Evolutionary conservation across 2,797 vertebrate species (phyloP).

Genomic region (Rhincodon typus): DNA sequence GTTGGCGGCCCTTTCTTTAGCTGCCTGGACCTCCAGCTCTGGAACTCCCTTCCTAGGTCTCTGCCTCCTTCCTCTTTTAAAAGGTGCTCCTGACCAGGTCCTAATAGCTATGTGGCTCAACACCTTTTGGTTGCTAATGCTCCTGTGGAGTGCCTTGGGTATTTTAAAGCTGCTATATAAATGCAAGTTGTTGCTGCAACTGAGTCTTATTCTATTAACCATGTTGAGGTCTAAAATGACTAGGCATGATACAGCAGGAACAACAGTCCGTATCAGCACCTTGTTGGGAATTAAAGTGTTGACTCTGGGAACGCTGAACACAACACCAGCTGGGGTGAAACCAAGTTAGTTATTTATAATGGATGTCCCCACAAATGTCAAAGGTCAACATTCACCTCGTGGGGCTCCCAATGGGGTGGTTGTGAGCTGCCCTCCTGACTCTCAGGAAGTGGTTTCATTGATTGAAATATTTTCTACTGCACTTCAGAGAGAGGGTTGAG

Average conservation of each 20-base stretch:
- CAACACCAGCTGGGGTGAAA: background rate
- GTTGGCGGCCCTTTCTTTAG: too few species aligned
- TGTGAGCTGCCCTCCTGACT: too few species aligned
- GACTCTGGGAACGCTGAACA: background rate
- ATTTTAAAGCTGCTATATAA: background rate
- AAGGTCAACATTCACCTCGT: background rate
- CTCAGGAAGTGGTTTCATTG: too few species aligned
- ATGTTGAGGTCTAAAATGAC: too few species aligned
- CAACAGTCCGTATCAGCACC: background rate
- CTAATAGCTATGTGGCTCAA: too few species aligned
- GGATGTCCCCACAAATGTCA: too few species aligned
- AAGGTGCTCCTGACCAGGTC: too few species aligned
- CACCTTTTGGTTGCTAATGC: too few species aligned
- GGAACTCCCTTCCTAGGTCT: too few species aligned
- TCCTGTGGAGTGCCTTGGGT: background rate
- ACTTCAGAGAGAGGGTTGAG: background rate
- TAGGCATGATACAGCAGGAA: background rate
- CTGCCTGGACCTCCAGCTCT: too few species aligned
- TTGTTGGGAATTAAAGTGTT: background rate
- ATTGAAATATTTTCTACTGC: background rate
- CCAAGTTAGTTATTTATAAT: background rate
- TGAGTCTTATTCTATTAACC: background rate
- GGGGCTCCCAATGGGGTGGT: background rate
- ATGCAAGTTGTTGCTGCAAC: background rate
- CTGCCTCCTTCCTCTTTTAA: too few species aligned